Percentiles rank a stretch among this genome's conserved stretches.
phyloP scores from a whole-genome alignment of 2,888 invertebrate species.

The Papilio demoleus region DNA sequence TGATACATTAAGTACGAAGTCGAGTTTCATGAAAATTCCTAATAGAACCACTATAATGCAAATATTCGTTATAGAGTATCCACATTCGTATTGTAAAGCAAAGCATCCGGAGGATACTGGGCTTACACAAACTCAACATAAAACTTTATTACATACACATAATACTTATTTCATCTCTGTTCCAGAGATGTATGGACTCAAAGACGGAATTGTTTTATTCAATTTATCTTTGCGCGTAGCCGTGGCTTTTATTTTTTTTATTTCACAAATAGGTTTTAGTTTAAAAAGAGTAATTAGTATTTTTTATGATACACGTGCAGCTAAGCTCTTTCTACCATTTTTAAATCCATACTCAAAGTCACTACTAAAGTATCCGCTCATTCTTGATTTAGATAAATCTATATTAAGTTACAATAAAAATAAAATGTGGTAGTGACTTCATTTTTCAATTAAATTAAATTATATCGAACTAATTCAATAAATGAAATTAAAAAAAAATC shows the following conservation, averaged over 20 bases:
- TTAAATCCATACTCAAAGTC: background rate
- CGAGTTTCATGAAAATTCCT: too few species aligned
- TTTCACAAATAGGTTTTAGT: background rate
- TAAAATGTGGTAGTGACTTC: too few species aligned
- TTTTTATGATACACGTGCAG: background rate
- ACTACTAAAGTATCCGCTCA: background rate
- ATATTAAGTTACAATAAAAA: too few species aligned
- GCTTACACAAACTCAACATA: slow-evolving; percentile 21
- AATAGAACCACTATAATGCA: too few species aligned
- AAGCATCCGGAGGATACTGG: slow-evolving; percentile 33
- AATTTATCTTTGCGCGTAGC: slow-evolving; percentile 23
- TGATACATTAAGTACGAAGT: too few species aligned
- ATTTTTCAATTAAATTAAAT: too few species aligned
- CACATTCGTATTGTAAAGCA: slow-evolving; percentile 25
- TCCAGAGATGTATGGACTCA: slow-evolving; percentile 26
- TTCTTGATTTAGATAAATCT: too few species aligned
- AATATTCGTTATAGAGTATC: too few species aligned
- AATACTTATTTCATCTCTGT: slow-evolving; percentile 31
- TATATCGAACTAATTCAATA: too few species aligned
- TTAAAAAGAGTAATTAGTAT: too few species aligned
- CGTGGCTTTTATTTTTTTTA: background rate
- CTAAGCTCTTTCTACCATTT: background rate
- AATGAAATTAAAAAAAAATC: too few species aligned
- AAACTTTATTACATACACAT: slow-evolving; percentile 25
- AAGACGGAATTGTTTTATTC: slow-evolving; percentile 31